phyloP scores from a whole-genome alignment of 1,140 invertebrate species.

The Drosophila varians region DNA sequence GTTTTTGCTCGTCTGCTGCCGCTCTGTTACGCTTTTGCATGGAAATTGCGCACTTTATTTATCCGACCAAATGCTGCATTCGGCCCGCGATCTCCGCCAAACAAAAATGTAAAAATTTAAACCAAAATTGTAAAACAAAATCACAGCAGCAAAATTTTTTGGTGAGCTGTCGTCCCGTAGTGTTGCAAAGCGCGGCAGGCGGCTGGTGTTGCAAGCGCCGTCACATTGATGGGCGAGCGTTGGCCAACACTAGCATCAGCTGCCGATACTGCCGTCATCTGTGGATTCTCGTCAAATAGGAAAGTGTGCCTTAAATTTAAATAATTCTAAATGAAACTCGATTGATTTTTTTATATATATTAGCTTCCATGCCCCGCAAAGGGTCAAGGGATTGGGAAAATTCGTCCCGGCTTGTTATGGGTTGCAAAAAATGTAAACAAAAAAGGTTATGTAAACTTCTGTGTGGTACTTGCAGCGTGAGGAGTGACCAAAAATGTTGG shows the following conservation, averaged over 20 bases:
- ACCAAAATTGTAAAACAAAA: slow-evolving; percentile 72
- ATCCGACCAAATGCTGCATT: slow-evolving; percentile 3
- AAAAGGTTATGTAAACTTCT: slow-evolving; percentile 83
- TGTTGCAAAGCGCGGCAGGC: not conserved
- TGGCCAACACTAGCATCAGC: slow-evolving; percentile 16
- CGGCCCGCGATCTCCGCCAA: slow-evolving; percentile 38
- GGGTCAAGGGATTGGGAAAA: not conserved
- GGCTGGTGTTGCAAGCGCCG: slow-evolving; percentile 9
- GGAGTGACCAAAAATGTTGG: slow-evolving; percentile 69
- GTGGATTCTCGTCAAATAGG: slow-evolving; percentile 53
- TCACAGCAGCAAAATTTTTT: slow-evolving; percentile 67
- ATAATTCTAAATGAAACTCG: slow-evolving; percentile 34
- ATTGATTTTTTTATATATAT: slow-evolving; percentile 7
- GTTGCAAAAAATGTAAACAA: slow-evolving; percentile 69
- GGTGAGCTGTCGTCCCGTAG: slow-evolving; percentile 65
- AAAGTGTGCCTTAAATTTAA: slow-evolving; percentile 41
- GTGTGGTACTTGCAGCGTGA: slow-evolving; percentile 60
- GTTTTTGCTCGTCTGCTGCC: slow-evolving; percentile 6
- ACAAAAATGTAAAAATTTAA: slow-evolving; percentile 73
- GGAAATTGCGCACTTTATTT: slow-evolving; percentile 14
- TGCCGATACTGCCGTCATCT: slow-evolving; percentile 58
- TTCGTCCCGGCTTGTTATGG: not conserved
- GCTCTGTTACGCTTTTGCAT: slow-evolving; percentile 16
- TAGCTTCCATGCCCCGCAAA: not conserved
- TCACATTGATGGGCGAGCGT: not conserved